phyloP scores from a whole-genome alignment of 1,140 invertebrate genomes.

The Antheraea mylitta region DNA sequence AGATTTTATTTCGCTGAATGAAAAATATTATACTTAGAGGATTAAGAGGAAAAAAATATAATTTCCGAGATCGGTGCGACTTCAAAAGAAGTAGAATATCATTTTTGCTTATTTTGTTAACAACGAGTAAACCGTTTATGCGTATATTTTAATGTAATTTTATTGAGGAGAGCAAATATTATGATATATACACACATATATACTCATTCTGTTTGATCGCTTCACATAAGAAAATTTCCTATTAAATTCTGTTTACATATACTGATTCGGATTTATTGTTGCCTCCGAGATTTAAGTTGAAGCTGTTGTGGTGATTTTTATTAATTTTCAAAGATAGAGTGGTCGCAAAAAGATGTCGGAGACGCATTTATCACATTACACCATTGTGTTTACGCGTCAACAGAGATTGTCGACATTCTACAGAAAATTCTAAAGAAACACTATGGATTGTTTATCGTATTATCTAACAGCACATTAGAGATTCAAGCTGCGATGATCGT shows the following conservation, averaged over 20 bases:
- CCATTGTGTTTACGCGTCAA: too few species aligned
- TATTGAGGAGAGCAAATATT: constrained; percentile 21
- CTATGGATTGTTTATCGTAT: too few species aligned
- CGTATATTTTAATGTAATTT: constrained; percentile 30
- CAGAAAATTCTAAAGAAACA: too few species aligned
- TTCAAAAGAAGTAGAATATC: constrained; percentile 33
- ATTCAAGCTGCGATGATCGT: too few species aligned
- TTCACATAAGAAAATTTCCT: background rate
- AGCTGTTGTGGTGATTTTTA: background rate
- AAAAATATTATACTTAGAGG: constrained; percentile 39
- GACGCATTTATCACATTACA: too few species aligned
- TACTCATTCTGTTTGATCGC: background rate
- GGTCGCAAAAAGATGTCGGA: too few species aligned
- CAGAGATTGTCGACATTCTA: too few species aligned
- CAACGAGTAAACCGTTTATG: constrained; percentile 22
- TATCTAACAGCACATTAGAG: too few species aligned
- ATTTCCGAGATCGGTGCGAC: constrained; percentile 42
- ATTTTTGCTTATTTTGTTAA: constrained; percentile 27
- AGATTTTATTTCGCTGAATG: constrained; percentile 22
- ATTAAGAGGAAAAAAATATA: constrained; percentile 40
- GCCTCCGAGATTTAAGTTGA: background rate
- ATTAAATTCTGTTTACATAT: background rate
- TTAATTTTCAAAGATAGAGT: too few species aligned
- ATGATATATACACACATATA: background rate
- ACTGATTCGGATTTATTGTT: background rate